These are phyloP conservation scores for Apus apus DNA, from an alignment of 2,113 vertebrate genomes.

Conservation along the genomic window DNA sequence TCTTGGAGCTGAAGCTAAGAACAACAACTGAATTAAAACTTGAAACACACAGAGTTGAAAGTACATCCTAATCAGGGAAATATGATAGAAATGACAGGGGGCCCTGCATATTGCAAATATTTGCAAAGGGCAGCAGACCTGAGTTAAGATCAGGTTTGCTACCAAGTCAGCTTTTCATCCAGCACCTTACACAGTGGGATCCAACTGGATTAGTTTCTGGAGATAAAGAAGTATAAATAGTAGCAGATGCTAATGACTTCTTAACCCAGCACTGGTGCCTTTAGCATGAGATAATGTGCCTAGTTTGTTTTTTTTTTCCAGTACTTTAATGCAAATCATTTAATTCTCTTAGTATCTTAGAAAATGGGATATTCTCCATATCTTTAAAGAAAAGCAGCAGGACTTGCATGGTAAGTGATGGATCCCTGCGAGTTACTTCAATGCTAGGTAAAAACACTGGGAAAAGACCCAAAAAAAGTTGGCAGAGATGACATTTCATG, in stretches of 20 bases:
- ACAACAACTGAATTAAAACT: background rate
- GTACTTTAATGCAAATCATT: background rate
- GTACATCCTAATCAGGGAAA: background rate
- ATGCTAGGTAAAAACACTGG: accelerated
- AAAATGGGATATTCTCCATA: background rate
- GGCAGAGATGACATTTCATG: background rate
- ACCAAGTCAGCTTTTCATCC: background rate
- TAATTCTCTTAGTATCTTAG: background rate
- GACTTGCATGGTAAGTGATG: background rate
- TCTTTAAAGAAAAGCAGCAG: background rate
- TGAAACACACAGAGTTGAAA: background rate
- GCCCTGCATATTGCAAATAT: background rate
- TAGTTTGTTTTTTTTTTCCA: background rate
- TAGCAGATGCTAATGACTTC: background rate
- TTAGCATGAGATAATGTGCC: background rate
- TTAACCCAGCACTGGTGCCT: background rate
- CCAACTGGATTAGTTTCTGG: background rate
- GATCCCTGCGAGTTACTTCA: background rate
- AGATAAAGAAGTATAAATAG: background rate
- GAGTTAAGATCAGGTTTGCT: background rate
- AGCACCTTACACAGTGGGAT: background rate
- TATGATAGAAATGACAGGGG: background rate
- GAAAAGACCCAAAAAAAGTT: background rate
- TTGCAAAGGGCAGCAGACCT: background rate
- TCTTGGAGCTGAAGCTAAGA: background rate